A percentile compares a stretch with the other conserved stretches of the same genome.
These are phyloP conservation scores for Oxycera nigricornis DNA, from an alignment of 2,888 invertebrate genomes.

Conservation along the genomic window DNA sequence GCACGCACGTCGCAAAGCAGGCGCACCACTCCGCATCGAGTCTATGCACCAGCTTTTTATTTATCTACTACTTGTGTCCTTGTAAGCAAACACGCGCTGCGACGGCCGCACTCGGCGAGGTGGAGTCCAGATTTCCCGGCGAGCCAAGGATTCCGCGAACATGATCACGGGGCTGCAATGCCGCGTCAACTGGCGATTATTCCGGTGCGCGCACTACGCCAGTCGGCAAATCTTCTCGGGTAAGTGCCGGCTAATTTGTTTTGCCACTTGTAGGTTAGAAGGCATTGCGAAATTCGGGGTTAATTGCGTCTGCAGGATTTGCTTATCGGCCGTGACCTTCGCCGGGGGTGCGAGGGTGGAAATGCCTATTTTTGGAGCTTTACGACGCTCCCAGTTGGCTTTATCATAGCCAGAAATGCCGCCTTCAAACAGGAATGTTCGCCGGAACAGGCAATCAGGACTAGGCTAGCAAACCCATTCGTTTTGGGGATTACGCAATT, in stretches of 20 bases:
- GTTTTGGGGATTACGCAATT: too few relatives aligned
- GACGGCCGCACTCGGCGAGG: background rate
- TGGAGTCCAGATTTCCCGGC: background rate
- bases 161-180: constrained; percentile 42
- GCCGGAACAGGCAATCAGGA: too few relatives aligned
- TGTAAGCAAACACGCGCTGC: background rate
- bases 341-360: too few relatives aligned
- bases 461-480: too few relatives aligned
- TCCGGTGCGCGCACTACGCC: constrained; percentile 32
- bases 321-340: too few relatives aligned
- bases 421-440: too few relatives aligned
- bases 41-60: constrained; percentile 41
- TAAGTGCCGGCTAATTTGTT: constrained; percentile 30
- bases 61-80: constrained; percentile 42
- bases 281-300: too few relatives aligned
- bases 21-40: constrained; percentile 34
- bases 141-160: background rate
- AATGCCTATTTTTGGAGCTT: too few relatives aligned
- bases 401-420: too few relatives aligned
- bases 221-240: constrained; percentile 42
- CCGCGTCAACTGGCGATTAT: constrained; percentile 36
- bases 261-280: constrained; percentile 35
- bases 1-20: background rate
- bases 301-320: too few relatives aligned
- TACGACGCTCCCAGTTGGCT: too few relatives aligned